Base-by-base conservation (phyloP, 64 coral and sea anemone genomes). In the Astreopora myriophthalma region DNA sequence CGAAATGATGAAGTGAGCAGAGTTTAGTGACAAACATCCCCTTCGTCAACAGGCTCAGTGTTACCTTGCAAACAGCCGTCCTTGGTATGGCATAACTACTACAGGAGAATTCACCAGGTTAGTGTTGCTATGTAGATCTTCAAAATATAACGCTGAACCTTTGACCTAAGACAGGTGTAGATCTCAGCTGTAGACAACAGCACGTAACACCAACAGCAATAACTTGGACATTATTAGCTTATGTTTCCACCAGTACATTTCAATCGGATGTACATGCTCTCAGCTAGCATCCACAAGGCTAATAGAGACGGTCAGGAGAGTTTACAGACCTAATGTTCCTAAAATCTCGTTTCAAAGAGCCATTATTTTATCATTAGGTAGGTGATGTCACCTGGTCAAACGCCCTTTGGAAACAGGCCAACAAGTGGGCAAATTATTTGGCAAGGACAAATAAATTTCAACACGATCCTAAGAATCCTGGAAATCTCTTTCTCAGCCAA, bases 91-190 rank as follows among this genome's bases (percentile, higher is more conserved):
- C 67, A 87, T 23, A 87, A 87, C 35, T 16, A 87, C 85, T 87
- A 71, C 85, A 70, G 85, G 40, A 71, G 34, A 71, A 70, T 87
- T 51, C 85, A 87, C 33, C 85, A 87, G 70, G 85, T 87, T 10
- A 42, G 65, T 49, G 9, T 26, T 46, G 20, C 73, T 29, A n/a
- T n/a, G n/a, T n/a, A n/a, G n/a, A n/a, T n/a, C n/a, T n/a, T n/a
- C n/a, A n/a, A n/a, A n/a, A n/a, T n/a, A n/a, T n/a, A n/a, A n/a
- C n/a, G n/a, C n/a, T n/a, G n/a, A n/a, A n/a, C n/a, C n/a, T n/a
- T n/a, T n/a, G n/a, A n/a, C n/a, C n/a, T n/a, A n/a, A n/a, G n/a
- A n/a, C n/a, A n/a, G n/a, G n/a, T n/a, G n/a, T n/a, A n/a, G n/a
- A n/a, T n/a, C n/a, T n/a, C n/a, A n/a, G n/a, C n/a, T n/a, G n/a